Percentiles rank a stretch among this genome's conserved stretches.
phyloP scores from a whole-genome alignment of 2,888 invertebrate genomes.

The Parnassius orleans region DNA sequence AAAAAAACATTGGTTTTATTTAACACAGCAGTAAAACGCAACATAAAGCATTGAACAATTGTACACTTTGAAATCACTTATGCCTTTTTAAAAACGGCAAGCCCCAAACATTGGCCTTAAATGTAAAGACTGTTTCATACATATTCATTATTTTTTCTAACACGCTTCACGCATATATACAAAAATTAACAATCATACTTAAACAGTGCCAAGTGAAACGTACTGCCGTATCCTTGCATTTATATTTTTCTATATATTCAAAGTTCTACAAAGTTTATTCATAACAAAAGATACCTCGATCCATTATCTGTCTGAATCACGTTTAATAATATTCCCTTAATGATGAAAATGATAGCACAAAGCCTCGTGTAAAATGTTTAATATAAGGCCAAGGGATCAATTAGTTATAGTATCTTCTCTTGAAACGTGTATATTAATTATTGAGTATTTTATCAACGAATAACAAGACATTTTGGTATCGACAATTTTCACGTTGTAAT shows the following conservation, averaged over 20 bases:
- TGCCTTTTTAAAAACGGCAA: conserved; percentile 29
- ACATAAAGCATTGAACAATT: neutral
- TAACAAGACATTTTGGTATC: too few relatives aligned
- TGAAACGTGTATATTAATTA: too few relatives aligned
- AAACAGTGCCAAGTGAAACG: conserved; percentile 17
- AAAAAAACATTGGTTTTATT: neutral
- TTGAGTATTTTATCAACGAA: too few relatives aligned
- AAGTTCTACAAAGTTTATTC: too few relatives aligned
- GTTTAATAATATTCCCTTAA: too few relatives aligned
- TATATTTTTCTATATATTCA: conserved; percentile 16
- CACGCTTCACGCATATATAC: conserved; percentile 39
- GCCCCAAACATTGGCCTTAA: conserved; percentile 46
- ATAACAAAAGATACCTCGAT: too few relatives aligned
- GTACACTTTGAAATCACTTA: too few relatives aligned
- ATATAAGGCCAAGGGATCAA: conserved; percentile 9
- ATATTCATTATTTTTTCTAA: conserved; percentile 30
- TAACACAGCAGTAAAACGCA: neutral
- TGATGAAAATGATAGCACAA: too few relatives aligned
- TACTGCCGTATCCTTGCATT: conserved; percentile 26
- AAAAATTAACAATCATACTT: conserved; percentile 3
- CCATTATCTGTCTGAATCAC: too few relatives aligned
- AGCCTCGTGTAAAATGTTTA: neutral
- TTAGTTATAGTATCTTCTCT: neutral
- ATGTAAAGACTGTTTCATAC: conserved; percentile 42
- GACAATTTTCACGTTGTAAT: too few relatives aligned